Base-by-base conservation (phyloP, 2,113 vertebrate genomes). In the Petrocephalus zakoni region DNA sequence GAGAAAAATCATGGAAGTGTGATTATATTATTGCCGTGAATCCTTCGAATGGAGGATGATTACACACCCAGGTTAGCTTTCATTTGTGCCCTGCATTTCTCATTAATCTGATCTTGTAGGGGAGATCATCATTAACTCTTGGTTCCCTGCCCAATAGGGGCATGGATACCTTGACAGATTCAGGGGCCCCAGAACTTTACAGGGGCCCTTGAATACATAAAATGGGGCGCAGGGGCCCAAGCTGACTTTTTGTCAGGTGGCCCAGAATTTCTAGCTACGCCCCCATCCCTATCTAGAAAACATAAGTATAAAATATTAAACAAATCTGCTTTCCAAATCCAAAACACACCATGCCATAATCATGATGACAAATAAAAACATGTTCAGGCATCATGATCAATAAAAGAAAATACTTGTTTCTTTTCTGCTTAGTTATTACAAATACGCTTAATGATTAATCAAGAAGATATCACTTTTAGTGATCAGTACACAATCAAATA, bases 361-460 rank as follows among this genome's bases (percentile, higher is more conserved):
- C 58, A 56, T n/a, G 11, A 75, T 19, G 5, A 21, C n/a, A 51
- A 68, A 34, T 68, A n/a, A 64, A 34, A 19, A 11, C 51, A 9
- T 19, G 5, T 51, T 51, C 52, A n/a, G 2, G 25, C 88, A 46
- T 37, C 81, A 64, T 55, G 55, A 34, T 78, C 15, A 51, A 49
- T 37, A 52, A 5, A 37, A 84, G 93, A 95, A 96, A 95, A 95
- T 94, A 95, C 90, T 96, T 95, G 95, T 95, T 96, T 95, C 94
- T 96, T 92, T 91, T 86, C 85, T 81, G 61, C 29, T 89, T 86
- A 5, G 6, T 86, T 89, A 47, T 88, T 87, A 81, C 25, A 84
- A 22, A 47, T 89, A 64, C 6, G 61, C n/a, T 89, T 89, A 42
- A 90, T 89, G 86, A 9, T 81, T 56, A 86, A 87, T 89, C 58